phyloP scores from a whole-genome alignment of 2,888 invertebrate species.

The Zootermopsis nevadensis region DNA sequence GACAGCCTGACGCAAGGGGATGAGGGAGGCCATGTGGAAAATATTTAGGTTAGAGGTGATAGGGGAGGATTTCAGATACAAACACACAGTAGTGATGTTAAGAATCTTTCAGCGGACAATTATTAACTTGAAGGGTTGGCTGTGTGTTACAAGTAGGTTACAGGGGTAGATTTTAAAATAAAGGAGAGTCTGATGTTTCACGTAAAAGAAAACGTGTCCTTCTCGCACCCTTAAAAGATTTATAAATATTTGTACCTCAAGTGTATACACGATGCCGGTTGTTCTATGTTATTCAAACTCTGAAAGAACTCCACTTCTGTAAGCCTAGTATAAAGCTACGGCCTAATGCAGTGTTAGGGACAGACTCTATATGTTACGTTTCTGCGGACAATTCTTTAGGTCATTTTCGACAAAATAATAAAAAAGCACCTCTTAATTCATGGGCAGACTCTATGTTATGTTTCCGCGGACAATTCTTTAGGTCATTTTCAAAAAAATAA shows the following conservation, averaged over 20 bases:
- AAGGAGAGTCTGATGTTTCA: not conserved
- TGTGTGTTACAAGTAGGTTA: not conserved
- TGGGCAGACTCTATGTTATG: too few species aligned
- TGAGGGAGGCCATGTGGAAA: not conserved
- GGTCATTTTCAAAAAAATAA: too few species aligned
- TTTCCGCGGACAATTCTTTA: too few species aligned
- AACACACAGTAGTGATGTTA: not conserved
- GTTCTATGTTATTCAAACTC: not conserved
- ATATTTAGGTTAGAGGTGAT: slow-evolving; percentile 2
- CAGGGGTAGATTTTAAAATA: not conserved
- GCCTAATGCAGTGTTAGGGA: too few species aligned
- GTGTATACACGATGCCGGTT: not conserved
- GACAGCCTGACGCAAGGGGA: not conserved
- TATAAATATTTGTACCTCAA: slow-evolving; percentile 16
- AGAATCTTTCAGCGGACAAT: slow-evolving; percentile 22
- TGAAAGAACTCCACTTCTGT: not conserved
- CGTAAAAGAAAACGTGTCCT: not conserved
- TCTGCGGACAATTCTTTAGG: too few species aligned
- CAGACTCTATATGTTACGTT: too few species aligned
- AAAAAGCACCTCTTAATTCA: too few species aligned
- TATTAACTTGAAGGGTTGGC: slow-evolving; percentile 27
- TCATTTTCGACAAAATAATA: too few species aligned
- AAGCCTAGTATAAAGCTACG: too few species aligned
- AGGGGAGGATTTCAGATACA: not conserved
- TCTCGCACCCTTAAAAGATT: not conserved